phyloP scores from a whole-genome alignment of 2,888 invertebrate genomes.

The Agrochola lychnidis region DNA sequence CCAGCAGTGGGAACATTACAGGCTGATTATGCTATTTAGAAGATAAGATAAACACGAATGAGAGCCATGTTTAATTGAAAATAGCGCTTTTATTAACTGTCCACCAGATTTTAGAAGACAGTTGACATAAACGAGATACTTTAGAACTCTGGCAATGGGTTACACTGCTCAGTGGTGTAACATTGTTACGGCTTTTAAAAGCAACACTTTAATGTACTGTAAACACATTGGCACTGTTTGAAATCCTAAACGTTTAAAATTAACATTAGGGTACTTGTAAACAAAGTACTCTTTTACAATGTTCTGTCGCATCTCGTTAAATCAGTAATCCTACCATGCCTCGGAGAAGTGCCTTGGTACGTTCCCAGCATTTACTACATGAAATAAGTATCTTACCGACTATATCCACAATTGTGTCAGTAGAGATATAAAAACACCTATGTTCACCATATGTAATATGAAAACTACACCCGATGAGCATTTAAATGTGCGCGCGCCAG shows the following conservation, averaged over 20 bases:
- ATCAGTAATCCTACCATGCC: conserved; percentile 19
- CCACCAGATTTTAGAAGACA: background rate
- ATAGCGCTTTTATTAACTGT: conserved; percentile 17
- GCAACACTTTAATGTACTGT: conserved; percentile 37
- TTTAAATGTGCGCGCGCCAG: conserved; percentile 54
- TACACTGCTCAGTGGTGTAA: conserved; percentile 12
- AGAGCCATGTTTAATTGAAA: conserved; percentile 13
- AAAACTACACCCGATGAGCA: conserved; percentile 55
- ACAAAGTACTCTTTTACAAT: conserved; percentile 24
- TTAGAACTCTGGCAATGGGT: conserved; percentile 29
- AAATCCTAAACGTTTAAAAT: conserved; percentile 42
- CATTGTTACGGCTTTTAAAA: conserved; percentile 35
- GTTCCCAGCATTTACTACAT: conserved; percentile 26
- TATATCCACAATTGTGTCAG: conserved; percentile 27
- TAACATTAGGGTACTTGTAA: conserved; percentile 16
- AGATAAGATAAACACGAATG: conserved; percentile 19
- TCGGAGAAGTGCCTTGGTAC: conserved; percentile 6
- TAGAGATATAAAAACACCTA: conserved; percentile 49
- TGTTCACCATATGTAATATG: conserved; percentile 56
- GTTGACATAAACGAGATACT: conserved; percentile 29
- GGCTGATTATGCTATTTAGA: background rate
- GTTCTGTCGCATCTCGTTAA: conserved; percentile 9
- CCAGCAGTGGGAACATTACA: background rate
- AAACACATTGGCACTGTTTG: conserved; percentile 42
- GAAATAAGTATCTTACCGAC: conserved; percentile 16